Base-by-base conservation (phyloP, 2,797 vertebrate genomes). In the Orientallactaga sibirica region DNA sequence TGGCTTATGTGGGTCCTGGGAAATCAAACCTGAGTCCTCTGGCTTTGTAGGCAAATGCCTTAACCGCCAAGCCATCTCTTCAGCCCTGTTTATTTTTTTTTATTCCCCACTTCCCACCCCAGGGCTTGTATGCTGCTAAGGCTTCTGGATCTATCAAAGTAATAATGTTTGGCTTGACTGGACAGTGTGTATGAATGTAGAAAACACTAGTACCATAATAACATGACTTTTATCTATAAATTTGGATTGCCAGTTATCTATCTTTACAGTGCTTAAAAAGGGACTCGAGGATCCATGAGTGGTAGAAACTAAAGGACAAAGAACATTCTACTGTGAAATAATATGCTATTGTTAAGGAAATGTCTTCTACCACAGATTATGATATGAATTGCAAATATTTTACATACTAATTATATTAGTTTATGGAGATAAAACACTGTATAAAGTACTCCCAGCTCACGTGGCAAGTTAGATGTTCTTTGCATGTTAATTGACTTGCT, bases 361-460 rank as follows among this genome's bases (percentile, higher is more conserved):
- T 83, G 88, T 95, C 58, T 90, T 96, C 81, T 95, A 90, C 0
- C 12, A 86, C 94, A 92, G 94, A 96, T 96, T 92, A 97, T 94
- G 88, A 96, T 94, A 79, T 91, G 91, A 96, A 95, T 97, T 93
- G 96, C 95, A 97, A 97, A 94, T 97, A 92, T 96, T 97, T 96
- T 85, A 97, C 85, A 94, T 93, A 92, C 94, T 97, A 97, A 97
- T 97, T 97, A 95, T 97, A 95, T 95, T 97, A 96, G 89, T 97
- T 96, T 97, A 95, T 96, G 91, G 81, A 95, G 81, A 93, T 97
- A 93, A 95, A 97, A 96, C 71, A 97, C 81, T 89, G 94, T 93
- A 95, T 94, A 95, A 96, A 96, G 94, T 97, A 84, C 95, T 97
- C 91, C 89, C 94, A 95, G 95, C 92, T 88, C 93, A 94, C 92